These are phyloP conservation scores for Litoditis marina DNA, from an alignment of 2,888 invertebrate genomes.

Conservation along the genomic window DNA sequence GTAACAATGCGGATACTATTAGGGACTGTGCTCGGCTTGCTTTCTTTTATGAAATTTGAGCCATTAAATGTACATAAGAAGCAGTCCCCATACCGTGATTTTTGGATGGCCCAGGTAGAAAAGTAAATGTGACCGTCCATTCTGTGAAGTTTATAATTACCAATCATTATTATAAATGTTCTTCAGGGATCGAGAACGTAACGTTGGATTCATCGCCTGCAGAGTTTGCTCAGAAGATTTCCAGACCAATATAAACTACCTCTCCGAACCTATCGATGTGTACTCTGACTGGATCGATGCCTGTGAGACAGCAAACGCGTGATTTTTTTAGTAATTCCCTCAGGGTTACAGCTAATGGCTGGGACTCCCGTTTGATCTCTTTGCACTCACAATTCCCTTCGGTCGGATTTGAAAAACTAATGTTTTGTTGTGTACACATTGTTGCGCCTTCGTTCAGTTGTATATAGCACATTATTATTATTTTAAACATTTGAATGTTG, in stretches of 20 bases:
- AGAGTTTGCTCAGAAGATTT: conserved; percentile 83
- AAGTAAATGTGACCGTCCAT: no score
- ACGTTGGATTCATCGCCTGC: conserved; percentile 89
- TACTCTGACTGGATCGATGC: conserved; percentile 99
- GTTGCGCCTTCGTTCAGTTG: not conserved
- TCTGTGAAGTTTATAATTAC: no score
- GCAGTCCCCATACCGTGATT: not conserved
- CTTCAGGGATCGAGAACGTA: conserved; percentile 85
- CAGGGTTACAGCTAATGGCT: not conserved
- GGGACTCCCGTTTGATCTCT: conserved; percentile 1
- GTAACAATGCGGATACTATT: no score
- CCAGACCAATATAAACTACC: conserved; percentile 86
- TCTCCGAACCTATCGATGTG: conserved; percentile 95
- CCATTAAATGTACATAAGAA: not conserved
- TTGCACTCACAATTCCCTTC: not conserved
- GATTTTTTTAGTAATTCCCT: not conserved
- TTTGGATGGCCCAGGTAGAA: no score
- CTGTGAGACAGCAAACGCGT: conserved; percentile 80
- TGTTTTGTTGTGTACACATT: not conserved
- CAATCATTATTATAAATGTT: not conserved
- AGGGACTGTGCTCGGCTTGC: no score
- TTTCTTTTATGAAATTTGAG: no score
- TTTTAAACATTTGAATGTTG: not conserved
- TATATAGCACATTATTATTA: not conserved
- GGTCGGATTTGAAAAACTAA: not conserved